A percentile compares a stretch with the other conserved stretches of the same genome.
Conservation (phyloP, 1,140 invertebrate genomes). For the Pseudomyrmex flavicornis region DNA sequence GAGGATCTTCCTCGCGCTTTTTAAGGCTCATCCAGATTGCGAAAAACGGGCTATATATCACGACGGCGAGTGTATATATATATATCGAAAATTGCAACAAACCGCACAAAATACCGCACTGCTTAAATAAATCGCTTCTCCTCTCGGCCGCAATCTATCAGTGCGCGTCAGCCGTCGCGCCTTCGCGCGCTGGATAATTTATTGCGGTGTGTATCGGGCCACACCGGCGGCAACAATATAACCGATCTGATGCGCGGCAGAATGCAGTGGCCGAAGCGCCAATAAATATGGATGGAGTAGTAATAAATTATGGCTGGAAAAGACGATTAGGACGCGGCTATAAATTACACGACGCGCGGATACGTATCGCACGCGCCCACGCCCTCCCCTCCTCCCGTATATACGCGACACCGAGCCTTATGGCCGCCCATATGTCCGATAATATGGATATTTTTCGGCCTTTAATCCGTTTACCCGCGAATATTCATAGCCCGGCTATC, state of each 20-base stretch:
- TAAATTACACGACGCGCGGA: conserved; percentile 18
- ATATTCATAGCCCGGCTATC: conserved; percentile 26
- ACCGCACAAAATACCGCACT: conserved; percentile 27
- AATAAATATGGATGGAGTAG: conserved; percentile 62
- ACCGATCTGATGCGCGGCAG: conserved; percentile 51
- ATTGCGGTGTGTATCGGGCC: conserved; percentile 33
- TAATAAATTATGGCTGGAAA: conserved; percentile 60
- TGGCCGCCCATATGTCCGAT: conserved; percentile 29
- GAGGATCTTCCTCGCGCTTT: too few relatives aligned
- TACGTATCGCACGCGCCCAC: background rate
- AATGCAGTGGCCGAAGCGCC: conserved; percentile 56
- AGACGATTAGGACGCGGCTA: conserved; percentile 45
- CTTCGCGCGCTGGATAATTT: conserved; percentile 46
- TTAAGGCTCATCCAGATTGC: too few relatives aligned
- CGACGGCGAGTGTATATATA: background rate
- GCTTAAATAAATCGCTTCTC: conserved; percentile 57
- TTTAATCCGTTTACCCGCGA: conserved; percentile 52
- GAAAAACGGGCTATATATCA: too few relatives aligned
- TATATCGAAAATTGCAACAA: conserved; percentile 31
- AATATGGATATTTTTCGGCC: conserved; percentile 55
- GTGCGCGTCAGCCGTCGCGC: conserved; percentile 45
- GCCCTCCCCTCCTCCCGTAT: background rate
- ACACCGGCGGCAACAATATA: conserved; percentile 37
- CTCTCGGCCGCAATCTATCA: conserved; percentile 54
- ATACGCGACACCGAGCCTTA: conserved; percentile 32